Evolutionary conservation across 2,888 invertebrate genomes (phyloP), one percentile per base, ranked within the genome.

Genomic region (Proisotoma minuta): DNA sequence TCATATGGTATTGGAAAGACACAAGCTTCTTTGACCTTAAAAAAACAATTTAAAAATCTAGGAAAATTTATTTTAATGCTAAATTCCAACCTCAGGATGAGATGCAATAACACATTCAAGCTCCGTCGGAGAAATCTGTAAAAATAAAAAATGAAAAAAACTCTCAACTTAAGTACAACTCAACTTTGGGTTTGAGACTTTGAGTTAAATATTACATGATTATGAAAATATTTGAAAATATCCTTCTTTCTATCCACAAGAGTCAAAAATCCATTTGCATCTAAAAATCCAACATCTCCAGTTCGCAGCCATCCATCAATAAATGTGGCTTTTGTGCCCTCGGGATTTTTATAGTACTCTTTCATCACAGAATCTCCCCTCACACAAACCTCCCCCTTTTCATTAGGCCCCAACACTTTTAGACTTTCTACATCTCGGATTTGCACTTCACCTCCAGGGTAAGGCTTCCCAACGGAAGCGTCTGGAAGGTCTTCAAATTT

Each of bases 91-190:
- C 20, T 56, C 60, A 0, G 68, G 68, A 57, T 72, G 70, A 24
- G 62, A 61, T 18, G 43, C 60, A 39, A 72, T 70, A 12, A 67
- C 66, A 28, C 65, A 62, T 50, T 72, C 72, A 1, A 72, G 18
- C 23, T 71, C 71, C 1, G 69, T 62, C 23, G 71, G 71, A 3
- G 71, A 69, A 47, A 71, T 69, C 71, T 71, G 51, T 26, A n/a
- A n/a, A n/a, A n/a, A n/a, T 4, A 40, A 24, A 22, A 4, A 15
- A 23, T n/a, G n/a, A n/a, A n/a, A n/a, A n/a, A n/a, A n/a, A n/a
- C n/a, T n/a, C n/a, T n/a, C n/a, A n/a, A n/a, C n/a, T n/a, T n/a
- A n/a, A n/a, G n/a, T n/a, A n/a, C n/a, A n/a, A n/a, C n/a, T n/a
- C n/a, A n/a, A n/a, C n/a, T n/a, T n/a, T n/a, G n/a, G n/a, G n/a